Base-by-base conservation (phyloP, 2,113 vertebrate genomes). In the Holacanthus passer region DNA sequence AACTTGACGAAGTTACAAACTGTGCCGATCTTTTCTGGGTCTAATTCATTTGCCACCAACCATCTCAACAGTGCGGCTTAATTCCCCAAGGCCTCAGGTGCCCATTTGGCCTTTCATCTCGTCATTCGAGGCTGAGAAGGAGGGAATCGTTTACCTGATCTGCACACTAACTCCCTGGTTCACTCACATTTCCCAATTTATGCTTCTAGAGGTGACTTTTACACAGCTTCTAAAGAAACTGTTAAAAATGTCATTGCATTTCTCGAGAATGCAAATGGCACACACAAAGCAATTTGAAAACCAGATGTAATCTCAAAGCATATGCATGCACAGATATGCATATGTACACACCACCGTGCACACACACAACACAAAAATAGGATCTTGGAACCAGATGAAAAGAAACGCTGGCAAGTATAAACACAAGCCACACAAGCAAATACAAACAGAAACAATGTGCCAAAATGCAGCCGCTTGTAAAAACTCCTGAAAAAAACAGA, bases 131-230 rank as follows among this genome's bases (percentile, higher is more conserved):
- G 17, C 31, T 0, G 71, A 62, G 66, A 62, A 20, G 14, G 37
- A 73, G 24, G 39, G 16, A 70, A 71, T 79, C 8, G 2, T 65
- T 22, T 32, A 66, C 73, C 65, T 39, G 56, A 45, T 83, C 56
- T 71, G 77, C 79, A 85, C 77, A 60, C 53, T 31, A 72, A 84
- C 58, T 75, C 7, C 2, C 20, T 22, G 20, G 1, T 24, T 80
- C 68, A 20, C 52, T 2, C 77, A 35, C 56, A 60, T 68, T 82
- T 62, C n/a, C 47, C 62, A 68, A 50, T 63, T 69, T 37, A 56
- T 62, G 58, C 11, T 11, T 71, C 59, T 72, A 65, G 53, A 86
- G 75, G 82, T 88, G 82, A 88, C 84, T 88, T 87, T 82, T 53
- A 67, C 59, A 68, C 75, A 48, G 67, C 31, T 63, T 73, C 39